A percentile compares a stretch with the other conserved stretches of the same genome.
Evolutionary conservation across 2,888 invertebrate species (phyloP).

Genomic region (Pristionchus japonicus): DNA sequence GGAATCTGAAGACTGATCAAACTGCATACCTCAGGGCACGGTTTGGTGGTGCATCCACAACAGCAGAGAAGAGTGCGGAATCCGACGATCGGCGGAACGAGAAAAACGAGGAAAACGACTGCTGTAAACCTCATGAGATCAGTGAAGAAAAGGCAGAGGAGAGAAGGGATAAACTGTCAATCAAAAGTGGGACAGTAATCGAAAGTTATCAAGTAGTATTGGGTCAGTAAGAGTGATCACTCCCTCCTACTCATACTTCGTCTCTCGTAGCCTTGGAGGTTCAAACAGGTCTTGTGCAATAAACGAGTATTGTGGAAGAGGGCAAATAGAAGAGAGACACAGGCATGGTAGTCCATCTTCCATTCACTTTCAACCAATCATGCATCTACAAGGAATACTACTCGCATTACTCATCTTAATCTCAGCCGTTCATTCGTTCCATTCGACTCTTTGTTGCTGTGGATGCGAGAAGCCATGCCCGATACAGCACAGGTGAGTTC

Average conservation of each 20-base stretch:
- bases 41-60: constrained; percentile 40
- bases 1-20: background rate
- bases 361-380: background rate
- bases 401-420: background rate
- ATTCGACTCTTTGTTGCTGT: constrained; percentile 46
- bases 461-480: constrained; percentile 44
- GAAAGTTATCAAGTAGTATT: background rate
- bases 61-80: constrained; percentile 42
- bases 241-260: background rate
- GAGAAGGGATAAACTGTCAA: background rate
- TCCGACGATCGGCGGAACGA: background rate
- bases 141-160: background rate
- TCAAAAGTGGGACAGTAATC: constrained; percentile 3
- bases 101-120: background rate
- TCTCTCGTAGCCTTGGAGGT: constrained; percentile 4
- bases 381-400: background rate
- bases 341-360: constrained; percentile 19
- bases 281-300: constrained; percentile 20
- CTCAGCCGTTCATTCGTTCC: background rate
- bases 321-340: background rate
- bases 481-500: constrained; percentile 34
- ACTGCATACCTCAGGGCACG: constrained; percentile 37
- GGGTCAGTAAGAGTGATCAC: background rate
- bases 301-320: constrained; percentile 15
- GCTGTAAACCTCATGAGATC: constrained; percentile 3